Percentiles rank a stretch among this genome's conserved stretches.
These are phyloP conservation scores for Gisinianus flammeolus DNA, from an alignment of 2,888 invertebrate genomes.

Conservation along the genomic window DNA sequence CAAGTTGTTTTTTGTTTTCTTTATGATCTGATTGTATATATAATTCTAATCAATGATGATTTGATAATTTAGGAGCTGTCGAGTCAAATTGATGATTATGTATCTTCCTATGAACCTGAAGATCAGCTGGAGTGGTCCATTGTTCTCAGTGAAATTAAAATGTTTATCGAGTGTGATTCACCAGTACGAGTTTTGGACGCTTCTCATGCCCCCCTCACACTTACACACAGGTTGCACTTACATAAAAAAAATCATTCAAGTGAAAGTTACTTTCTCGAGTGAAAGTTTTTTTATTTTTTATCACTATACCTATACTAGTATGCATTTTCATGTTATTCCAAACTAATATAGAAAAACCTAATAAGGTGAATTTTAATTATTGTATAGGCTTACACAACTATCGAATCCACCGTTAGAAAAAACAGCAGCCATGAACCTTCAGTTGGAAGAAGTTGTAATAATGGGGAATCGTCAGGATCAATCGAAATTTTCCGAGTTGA, in stretches of 20 bases:
- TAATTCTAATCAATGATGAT: no score
- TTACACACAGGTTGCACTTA: conserved; percentile 83
- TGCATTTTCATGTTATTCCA: no score
- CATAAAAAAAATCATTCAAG: neutral
- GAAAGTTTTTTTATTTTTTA: no score
- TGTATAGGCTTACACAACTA: conserved; percentile 74
- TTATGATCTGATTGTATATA: no score
- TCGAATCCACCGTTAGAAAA: conserved; percentile 88
- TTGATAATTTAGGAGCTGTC: conserved; percentile 77
- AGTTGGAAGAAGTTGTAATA: conserved; percentile 88
- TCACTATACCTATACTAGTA: no score
- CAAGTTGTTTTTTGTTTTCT: no score
- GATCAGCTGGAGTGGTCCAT: conserved; percentile 95
- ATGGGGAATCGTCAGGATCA: conserved; percentile 93
- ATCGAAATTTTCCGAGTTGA: conserved; percentile 94
- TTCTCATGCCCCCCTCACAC: conserved; percentile 79
- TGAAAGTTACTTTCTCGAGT: neutral
- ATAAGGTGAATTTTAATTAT: no score
- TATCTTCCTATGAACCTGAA: conserved; percentile 94
- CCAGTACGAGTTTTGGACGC: conserved; percentile 86
- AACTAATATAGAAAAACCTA: no score
- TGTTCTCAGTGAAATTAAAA: conserved; percentile 91
- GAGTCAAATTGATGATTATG: conserved; percentile 93
- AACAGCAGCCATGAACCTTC: conserved; percentile 80
- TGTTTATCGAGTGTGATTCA: conserved; percentile 91